Evolutionary conservation across 2,797 vertebrate species (phyloP).

Genomic region (Anisognathus igniventris): DNA sequence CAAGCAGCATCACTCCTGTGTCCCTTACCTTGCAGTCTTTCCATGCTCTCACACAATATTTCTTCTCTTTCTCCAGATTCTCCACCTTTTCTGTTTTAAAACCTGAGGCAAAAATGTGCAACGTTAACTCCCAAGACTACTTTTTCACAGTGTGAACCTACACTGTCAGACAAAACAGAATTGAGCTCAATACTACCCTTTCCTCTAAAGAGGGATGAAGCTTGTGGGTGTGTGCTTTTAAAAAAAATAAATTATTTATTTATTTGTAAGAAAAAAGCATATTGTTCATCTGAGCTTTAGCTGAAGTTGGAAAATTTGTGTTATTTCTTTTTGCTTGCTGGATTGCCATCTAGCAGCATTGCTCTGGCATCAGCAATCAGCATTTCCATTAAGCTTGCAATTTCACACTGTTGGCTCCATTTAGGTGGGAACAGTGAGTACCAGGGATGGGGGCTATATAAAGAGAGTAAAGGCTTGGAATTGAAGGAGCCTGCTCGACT

Average conservation of each 20-base stretch:
- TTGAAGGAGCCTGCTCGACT: background rate
- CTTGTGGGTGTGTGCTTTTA: background rate
- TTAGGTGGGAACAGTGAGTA: conserved; percentile 12
- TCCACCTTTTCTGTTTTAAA: background rate
- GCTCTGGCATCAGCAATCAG: conserved; percentile 16
- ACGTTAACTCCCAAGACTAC: background rate
- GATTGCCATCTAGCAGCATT: background rate
- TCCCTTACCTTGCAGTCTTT: background rate
- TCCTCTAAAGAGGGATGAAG: background rate
- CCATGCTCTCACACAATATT: background rate
- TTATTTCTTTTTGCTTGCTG: background rate
- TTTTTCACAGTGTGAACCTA: background rate
- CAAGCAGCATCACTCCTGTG: background rate
- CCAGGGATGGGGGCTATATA: background rate
- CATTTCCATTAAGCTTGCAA: conserved; percentile 26
- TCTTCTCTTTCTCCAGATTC: background rate
- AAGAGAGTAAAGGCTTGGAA: background rate
- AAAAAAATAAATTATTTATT: background rate
- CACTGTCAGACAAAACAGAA: background rate
- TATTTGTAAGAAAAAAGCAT: background rate
- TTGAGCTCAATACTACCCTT: background rate
- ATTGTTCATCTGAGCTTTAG: background rate
- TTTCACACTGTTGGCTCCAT: background rate
- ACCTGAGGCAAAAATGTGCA: background rate
- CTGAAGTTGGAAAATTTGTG: background rate